Evolutionary conservation across 2,888 invertebrate genomes (phyloP).

Genomic region (Pyralis farinalis): DNA sequence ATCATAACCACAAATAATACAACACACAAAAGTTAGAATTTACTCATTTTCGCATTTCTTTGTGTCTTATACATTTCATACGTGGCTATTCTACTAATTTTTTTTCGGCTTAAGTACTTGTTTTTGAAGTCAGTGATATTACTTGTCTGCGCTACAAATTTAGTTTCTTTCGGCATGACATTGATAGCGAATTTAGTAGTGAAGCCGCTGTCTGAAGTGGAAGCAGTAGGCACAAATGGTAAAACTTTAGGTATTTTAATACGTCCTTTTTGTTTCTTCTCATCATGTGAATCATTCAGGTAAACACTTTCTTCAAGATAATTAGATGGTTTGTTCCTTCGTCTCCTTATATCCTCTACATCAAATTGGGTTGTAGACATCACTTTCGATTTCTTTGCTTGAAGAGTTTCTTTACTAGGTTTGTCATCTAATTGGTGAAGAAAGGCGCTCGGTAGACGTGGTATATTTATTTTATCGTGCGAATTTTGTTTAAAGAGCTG

Average conservation of each 20-base stretch:
- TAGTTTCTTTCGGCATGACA: constrained; percentile 45
- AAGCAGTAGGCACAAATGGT: constrained; percentile 60
- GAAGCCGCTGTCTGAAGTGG: constrained; percentile 57
- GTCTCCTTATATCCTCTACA: constrained; percentile 47
- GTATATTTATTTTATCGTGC: constrained; percentile 45
- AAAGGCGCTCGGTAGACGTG: constrained; percentile 50
- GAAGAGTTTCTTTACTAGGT: constrained; percentile 26
- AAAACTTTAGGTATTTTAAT: constrained; percentile 54
- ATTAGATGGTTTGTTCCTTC: constrained; percentile 59
- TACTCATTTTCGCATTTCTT: constrained; percentile 54
- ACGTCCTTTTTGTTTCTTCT: constrained; percentile 33
- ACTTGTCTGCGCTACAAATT: constrained; percentile 53
- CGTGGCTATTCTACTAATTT: constrained; percentile 53
- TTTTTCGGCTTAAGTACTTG: constrained; percentile 46
- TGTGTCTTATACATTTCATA: constrained; percentile 57
- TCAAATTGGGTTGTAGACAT: constrained; percentile 57
- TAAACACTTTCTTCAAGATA: constrained; percentile 69
- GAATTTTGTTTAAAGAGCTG: constrained; percentile 51
- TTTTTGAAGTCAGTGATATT: constrained; percentile 51
- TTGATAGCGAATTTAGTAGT: constrained; percentile 67
- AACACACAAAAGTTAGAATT: constrained; percentile 43
- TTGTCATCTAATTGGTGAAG: constrained; percentile 52
- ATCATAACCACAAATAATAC: not conserved
- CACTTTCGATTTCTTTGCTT: constrained; percentile 31
- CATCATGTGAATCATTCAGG: constrained; percentile 40